phyloP scores from a whole-genome alignment of 2,113 vertebrate genomes.

The Desmodus rotundus region DNA sequence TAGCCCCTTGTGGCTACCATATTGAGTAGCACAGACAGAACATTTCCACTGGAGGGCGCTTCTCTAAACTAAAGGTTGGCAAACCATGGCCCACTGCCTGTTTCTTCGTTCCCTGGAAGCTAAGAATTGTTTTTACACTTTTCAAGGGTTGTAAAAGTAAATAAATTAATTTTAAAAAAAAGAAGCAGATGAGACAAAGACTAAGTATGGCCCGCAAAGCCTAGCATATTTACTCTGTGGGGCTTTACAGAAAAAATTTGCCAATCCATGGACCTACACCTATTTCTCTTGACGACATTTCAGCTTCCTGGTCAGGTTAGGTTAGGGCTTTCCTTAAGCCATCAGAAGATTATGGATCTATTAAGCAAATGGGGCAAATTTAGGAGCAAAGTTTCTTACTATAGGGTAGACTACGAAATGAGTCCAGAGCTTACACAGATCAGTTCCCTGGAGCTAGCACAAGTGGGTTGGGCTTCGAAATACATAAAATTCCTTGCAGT shows the following conservation, averaged over 20 bases:
- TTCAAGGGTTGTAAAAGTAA: background rate
- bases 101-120: background rate
- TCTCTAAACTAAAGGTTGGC: background rate
- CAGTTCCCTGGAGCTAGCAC: background rate
- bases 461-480: background rate
- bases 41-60: background rate
- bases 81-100: background rate
- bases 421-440: background rate
- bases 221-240: background rate
- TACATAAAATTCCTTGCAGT: background rate
- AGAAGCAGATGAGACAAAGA: background rate
- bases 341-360: background rate
- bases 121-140: slow-evolving; percentile 6
- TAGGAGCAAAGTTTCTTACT: background rate
- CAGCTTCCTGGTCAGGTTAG: background rate
- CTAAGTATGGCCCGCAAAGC: background rate
- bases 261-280: background rate
- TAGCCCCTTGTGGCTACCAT: background rate
- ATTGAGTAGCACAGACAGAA: background rate
- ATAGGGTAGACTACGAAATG: background rate
- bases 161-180: background rate
- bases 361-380: background rate
- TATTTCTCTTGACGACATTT: background rate
- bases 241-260: background rate
- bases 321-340: background rate